Evolutionary conservation across 2,113 vertebrate species (phyloP).

Genomic region (Varanus salvator): DNA sequence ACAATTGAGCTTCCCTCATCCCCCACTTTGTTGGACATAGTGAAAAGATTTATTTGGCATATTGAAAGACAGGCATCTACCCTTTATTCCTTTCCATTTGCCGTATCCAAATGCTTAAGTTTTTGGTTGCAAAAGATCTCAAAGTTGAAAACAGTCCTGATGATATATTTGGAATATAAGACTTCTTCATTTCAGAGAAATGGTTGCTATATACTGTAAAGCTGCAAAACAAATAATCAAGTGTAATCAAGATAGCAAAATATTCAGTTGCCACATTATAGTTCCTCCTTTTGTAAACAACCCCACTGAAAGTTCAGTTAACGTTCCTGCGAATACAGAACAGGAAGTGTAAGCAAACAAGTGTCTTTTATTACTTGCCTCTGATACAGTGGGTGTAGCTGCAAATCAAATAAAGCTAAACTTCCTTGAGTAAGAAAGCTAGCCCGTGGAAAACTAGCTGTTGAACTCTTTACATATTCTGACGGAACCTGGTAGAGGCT

Average conservation of each 20-base stretch:
- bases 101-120: background rate
- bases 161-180: background rate
- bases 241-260: background rate
- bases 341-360: background rate
- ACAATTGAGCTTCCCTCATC: background rate
- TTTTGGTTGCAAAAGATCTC: background rate
- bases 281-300: background rate
- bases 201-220: background rate
- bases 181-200: background rate
- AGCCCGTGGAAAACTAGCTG: too few species aligned
- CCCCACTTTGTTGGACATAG: background rate
- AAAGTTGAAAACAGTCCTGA: background rate
- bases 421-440: background rate
- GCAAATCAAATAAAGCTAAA: background rate
- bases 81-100: background rate
- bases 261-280: background rate
- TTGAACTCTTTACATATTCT: background rate
- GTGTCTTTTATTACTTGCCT: rapidly evolving
- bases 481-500: background rate
- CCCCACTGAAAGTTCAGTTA: background rate
- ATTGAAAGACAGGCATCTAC: background rate
- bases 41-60: background rate
- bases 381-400: background rate
- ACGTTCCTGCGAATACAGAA: background rate
- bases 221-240: background rate